phyloP scores from a whole-genome alignment of 2,797 vertebrate species.

The Perodicticus potto region DNA sequence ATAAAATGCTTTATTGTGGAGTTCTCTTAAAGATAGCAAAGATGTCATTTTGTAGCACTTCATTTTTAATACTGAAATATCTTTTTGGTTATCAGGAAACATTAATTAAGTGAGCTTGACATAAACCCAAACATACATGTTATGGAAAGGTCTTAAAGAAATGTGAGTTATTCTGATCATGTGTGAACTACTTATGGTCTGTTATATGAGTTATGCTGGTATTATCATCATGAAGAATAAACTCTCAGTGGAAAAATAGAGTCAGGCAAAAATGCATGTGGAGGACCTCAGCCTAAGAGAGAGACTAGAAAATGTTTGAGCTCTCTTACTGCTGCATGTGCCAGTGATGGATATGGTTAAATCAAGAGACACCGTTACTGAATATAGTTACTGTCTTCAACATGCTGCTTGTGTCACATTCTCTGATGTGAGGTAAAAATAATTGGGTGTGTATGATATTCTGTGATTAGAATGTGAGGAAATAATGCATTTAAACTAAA shows the following conservation, averaged over 20 bases:
- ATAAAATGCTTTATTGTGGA: conserved; percentile 15
- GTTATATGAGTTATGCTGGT: conserved; percentile 57
- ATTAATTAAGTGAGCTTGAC: conserved; percentile 75
- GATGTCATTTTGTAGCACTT: conserved; percentile 27
- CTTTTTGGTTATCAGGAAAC: conserved; percentile 70
- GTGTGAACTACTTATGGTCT: conserved; percentile 73
- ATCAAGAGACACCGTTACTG: conserved; percentile 26
- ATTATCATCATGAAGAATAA: conserved; percentile 70
- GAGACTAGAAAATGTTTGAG: conserved; percentile 13
- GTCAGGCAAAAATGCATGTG: conserved; percentile 49
- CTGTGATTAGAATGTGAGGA: conserved; percentile 23
- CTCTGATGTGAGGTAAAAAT: conserved; percentile 68
- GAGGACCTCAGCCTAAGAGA: neutral
- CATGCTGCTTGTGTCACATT: conserved; percentile 57
- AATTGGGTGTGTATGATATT: conserved; percentile 4
- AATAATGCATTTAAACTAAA: conserved; percentile 41
- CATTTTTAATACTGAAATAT: conserved; percentile 79
- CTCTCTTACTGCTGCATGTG: neutral
- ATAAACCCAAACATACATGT: conserved; percentile 60
- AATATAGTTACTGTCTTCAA: conserved; percentile 52
- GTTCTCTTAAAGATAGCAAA: conserved; percentile 61
- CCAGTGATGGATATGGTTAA: conserved; percentile 45
- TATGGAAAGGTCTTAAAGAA: conserved; percentile 65
- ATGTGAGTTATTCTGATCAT: conserved; percentile 39
- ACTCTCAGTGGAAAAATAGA: conserved; percentile 64